These are phyloP conservation scores for Harlomillsia oculata DNA, from an alignment of 1,140 invertebrate species.

Conservation along the genomic window DNA sequence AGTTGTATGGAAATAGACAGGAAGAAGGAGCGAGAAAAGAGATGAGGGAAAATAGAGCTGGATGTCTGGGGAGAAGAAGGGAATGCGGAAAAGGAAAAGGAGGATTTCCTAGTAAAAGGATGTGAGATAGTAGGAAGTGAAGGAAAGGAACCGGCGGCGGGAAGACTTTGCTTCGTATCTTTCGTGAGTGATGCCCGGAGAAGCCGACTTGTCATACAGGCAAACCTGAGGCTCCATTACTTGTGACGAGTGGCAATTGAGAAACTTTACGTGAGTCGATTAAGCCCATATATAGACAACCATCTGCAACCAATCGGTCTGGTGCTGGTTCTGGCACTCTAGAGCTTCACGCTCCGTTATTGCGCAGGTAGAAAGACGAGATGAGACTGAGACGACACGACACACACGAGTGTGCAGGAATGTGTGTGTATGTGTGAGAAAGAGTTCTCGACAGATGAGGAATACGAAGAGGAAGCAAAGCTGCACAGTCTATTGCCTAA, in stretches of 20 bases:
- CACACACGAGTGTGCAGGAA: not conserved
- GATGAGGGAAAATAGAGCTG: too few relatives aligned
- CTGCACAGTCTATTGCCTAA: not conserved
- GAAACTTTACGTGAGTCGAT: conserved; percentile 27
- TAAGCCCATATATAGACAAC: conserved; percentile 22
- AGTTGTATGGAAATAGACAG: too few relatives aligned
- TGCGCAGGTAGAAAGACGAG: conserved; percentile 5
- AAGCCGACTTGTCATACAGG: too few relatives aligned
- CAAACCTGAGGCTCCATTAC: conserved; percentile 15
- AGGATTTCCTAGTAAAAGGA: too few relatives aligned
- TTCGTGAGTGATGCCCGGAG: too few relatives aligned
- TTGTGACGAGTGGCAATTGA: conserved; percentile 28
- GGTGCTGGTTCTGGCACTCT: conserved; percentile 12
- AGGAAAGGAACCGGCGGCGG: too few relatives aligned
- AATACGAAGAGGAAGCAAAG: not conserved
- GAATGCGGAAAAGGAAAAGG: too few relatives aligned
- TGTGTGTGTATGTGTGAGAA: not conserved
- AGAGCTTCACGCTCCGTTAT: conserved; percentile 10
- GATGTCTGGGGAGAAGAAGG: too few relatives aligned
- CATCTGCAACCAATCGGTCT: conserved; percentile 26
- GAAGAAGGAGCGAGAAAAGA: too few relatives aligned
- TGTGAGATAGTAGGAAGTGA: too few relatives aligned
- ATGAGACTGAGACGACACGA: not conserved
- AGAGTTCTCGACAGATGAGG: not conserved
- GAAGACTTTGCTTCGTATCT: too few relatives aligned